Conservation (phyloP, 2,888 invertebrate species). For the Proisotoma minuta region DNA sequence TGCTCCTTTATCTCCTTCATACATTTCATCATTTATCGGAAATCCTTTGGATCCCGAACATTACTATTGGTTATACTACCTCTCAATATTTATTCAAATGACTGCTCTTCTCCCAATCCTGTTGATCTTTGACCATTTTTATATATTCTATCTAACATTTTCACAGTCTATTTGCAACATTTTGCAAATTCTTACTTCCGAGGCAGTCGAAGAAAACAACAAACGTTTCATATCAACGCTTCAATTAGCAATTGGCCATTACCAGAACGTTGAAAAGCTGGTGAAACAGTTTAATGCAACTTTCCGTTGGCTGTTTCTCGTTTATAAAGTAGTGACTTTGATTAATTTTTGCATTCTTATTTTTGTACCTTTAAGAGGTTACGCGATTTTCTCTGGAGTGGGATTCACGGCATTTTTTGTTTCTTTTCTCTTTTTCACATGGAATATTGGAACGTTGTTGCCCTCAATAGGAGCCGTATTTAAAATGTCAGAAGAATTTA, state of each 20-base stretch:
- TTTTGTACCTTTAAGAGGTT: slow-evolving; percentile 16
- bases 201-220: too few relatives aligned
- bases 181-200: too few relatives aligned
- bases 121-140: slow-evolving; percentile 14
- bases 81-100: slow-evolving; percentile 5
- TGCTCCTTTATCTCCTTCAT: not conserved
- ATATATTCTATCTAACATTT: slow-evolving; percentile 11
- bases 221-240: too few relatives aligned
- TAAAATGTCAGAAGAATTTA: slow-evolving; percentile 8
- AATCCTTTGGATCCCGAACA: slow-evolving; percentile 6
- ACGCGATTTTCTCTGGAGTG: not conserved
- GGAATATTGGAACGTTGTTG: slow-evolving; percentile 8
- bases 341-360: slow-evolving; percentile 17
- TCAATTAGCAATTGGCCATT: not conserved
- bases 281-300: slow-evolving; percentile 8
- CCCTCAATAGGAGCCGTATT: slow-evolving; percentile 9
- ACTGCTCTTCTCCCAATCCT: slow-evolving; percentile 3
- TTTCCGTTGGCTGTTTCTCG: slow-evolving; percentile 11
- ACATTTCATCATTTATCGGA: slow-evolving; percentile 15
- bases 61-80: not conserved
- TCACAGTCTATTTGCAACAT: slow-evolving; percentile 7
- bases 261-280: not conserved
- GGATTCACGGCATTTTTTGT: slow-evolving; percentile 13
- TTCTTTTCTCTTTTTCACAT: slow-evolving; percentile 2
- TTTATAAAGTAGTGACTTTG: slow-evolving; percentile 7